Base-by-base conservation (phyloP, 2,888 invertebrate species). In the Caenorhabditis doughertyi region DNA sequence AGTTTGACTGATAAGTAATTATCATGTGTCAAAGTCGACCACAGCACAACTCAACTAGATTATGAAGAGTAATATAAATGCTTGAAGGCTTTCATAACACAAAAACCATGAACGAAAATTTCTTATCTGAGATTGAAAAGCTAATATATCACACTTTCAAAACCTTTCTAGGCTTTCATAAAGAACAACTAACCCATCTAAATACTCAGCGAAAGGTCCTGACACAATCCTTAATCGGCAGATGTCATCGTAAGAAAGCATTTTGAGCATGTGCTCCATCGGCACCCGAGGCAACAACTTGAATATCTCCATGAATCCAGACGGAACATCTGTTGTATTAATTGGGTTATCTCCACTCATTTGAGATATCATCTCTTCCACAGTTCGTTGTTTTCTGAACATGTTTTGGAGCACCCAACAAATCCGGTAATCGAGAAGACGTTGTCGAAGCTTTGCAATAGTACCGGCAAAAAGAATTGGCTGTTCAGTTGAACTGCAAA, bases 241-340 rank as follows among this genome's bases (percentile, higher is more conserved):
- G 16, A 70, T 56, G 47, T 70, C 70, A 11, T 42, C 39, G 27
- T 29, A 55, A 21, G 18, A 21, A 4, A 70, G 70, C n/a, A 44
- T 47, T 32, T 11, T 1, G 32, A 56, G 18, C 42, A 70, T 70
- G 9, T 42, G 25, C 1, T 32, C 29, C 70, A 55, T 56, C 8
- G 56, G 47, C 2, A 70, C 56, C n/a, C 35, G 13, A 8, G 58
- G 56, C 16, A 70, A 16, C 5, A 3, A 5, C 23, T 18, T 21
- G 44, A 70, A 70, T 44, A 29, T 70, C 44, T 44, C 58, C 29
- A 56, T 18, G 18, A 70, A 70, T 7, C 29, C 25, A 23, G 42
- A 44, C 0, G 70, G 70, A 29, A 70, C 16, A 32, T 32, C 25
- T 32, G 51, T 21, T 55, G 32, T 27, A 11, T 16, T n/a, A 1